Conservation (phyloP, 2,113 vertebrate species). For the Syngnathus floridae region DNA sequence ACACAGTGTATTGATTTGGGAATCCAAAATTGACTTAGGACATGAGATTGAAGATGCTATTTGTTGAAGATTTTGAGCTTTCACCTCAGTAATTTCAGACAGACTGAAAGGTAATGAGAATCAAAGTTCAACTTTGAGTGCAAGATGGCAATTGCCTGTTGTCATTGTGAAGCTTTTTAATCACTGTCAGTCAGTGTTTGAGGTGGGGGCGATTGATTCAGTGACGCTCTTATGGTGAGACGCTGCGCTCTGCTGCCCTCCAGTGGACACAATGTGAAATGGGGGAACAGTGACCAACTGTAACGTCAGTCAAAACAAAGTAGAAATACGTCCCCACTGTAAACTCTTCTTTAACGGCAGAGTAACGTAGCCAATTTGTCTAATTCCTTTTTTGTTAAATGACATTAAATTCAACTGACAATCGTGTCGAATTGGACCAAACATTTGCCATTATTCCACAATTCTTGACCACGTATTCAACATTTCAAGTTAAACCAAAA, state of each 20-base stretch:
- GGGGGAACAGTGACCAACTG: not conserved
- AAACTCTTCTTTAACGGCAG: no score
- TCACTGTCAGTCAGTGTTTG: constrained; percentile 16
- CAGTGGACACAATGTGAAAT: constrained; percentile 33
- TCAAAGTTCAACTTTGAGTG: constrained; percentile 16
- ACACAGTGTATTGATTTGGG: constrained; percentile 26
- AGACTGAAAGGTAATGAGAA: constrained; percentile 14
- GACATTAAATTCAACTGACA: no score
- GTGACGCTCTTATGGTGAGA: not conserved
- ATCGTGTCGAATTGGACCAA: no score
- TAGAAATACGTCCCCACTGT: no score
- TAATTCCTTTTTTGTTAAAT: no score
- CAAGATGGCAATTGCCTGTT: not conserved
- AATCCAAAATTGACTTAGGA: constrained; percentile 40
- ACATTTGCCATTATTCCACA: no score
- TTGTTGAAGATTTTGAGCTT: constrained; percentile 32
- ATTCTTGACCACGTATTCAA: no score
- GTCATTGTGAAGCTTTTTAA: constrained; percentile 9
- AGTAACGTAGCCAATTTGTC: no score
- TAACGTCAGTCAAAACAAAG: not conserved
- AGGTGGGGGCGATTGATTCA: constrained; percentile 10
- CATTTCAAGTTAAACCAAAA: no score
- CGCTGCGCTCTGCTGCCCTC: constrained; percentile 57
- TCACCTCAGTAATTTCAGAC: constrained; percentile 2
- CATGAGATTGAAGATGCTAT: constrained; percentile 12